Evolutionary conservation across 2,888 invertebrate species (phyloP), one percentile per base, ranked within the genome.

Genomic region (Frankliniella intonsa): DNA sequence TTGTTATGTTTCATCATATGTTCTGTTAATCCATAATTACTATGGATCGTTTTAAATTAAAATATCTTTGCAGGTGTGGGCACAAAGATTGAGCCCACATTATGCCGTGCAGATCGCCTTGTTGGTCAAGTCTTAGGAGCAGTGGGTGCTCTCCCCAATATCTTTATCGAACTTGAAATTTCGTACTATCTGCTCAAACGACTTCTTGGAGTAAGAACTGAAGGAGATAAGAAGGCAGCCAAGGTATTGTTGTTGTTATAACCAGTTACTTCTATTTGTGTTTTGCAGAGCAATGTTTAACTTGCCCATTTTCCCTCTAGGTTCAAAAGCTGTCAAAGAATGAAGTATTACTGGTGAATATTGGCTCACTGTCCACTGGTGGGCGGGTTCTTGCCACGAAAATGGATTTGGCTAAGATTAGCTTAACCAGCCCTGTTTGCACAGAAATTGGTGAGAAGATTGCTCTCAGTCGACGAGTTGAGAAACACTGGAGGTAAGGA

Each of bases 371-470:
- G 85, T 98, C 99, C 86, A 99, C 99, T 62, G 99, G 99, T 76
- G 99, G 98, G 7, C 91, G 97, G 84, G 98, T 99, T 19, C 90
- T 96, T 81, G 98, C 98, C 2, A 97, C 98, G 0, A 97, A 94
- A 87, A 97, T 95, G 85, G 98, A 99, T 92, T 93, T 99, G 89
- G 98, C 98, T 49, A 99, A 99, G 90, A 98, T 99, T 85, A 94
- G 95, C 81, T 91, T 99, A 83, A 98, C 97, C 49, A 97, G 95
- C 89, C 99, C 99, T 1, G 99, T 99, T 10, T 99, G 99, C 89
- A 99, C 99, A 14, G 99, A 99, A 89, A 94, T 96, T 83, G 97
- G 97, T 82, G 99, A 99, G 89, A 99, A 99, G 88, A 99, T 99
- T 86, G 99, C 99, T n/a, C 92, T 99, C 80, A 98, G 98, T 88